Conservation (phyloP, 2,888 invertebrate species). For the Pterostichus madidus region DNA sequence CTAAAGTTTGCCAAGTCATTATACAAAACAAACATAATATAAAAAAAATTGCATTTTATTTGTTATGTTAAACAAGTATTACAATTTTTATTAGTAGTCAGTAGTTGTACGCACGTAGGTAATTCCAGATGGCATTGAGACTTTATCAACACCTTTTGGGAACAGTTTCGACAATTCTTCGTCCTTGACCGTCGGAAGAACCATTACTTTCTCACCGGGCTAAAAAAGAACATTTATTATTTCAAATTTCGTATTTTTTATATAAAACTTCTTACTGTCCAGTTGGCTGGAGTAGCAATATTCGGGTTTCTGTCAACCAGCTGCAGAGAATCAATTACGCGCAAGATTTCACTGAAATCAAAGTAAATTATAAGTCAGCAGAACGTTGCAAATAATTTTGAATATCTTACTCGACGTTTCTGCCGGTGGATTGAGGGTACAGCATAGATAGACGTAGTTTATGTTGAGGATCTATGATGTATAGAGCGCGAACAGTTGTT, state of each 20-base stretch:
- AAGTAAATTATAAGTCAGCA: conserved; percentile 15
- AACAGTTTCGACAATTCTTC: conserved; percentile 84
- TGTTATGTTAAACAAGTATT: background rate
- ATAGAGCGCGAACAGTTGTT: conserved; percentile 87
- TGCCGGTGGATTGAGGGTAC: conserved; percentile 91
- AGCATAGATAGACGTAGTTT: conserved; percentile 88
- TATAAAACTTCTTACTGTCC: conserved; percentile 71
- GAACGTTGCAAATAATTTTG: background rate
- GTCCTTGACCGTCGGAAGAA: conserved; percentile 84
- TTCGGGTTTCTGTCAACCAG: conserved; percentile 84
- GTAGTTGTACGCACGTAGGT: conserved; percentile 87
- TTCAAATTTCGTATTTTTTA: background rate
- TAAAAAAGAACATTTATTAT: conserved; percentile 72
- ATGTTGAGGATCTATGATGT: conserved; percentile 89
- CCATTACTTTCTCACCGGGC: conserved; percentile 90
- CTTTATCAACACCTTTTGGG: conserved; percentile 84
- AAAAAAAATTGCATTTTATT: conserved; percentile 10
- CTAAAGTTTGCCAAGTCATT: background rate
- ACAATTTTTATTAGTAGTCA: conserved; percentile 78
- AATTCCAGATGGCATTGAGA: conserved; percentile 87
- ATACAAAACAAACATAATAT: conserved; percentile 21
- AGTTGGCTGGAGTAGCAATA: conserved; percentile 75
- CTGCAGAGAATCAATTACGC: conserved; percentile 91
- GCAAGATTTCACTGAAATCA: conserved; percentile 87
- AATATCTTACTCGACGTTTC: conserved; percentile 88